Evolutionary conservation across 1,140 invertebrate species (phyloP).

Genomic region (Tetragnatha versicolor): DNA sequence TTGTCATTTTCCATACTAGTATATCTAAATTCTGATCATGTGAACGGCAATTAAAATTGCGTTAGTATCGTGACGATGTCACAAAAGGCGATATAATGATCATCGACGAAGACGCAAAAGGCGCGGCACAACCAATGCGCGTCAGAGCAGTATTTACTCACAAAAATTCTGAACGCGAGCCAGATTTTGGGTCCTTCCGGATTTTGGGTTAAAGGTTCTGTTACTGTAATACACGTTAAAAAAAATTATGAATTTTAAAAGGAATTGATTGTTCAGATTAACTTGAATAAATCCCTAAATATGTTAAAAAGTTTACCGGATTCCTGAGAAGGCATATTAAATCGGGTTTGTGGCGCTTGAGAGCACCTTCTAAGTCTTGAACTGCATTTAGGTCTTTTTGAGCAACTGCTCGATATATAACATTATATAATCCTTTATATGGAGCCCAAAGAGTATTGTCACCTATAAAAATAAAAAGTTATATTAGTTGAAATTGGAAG

Average conservation of each 20-base stretch:
- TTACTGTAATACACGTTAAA: not conserved
- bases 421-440: conserved; percentile 79
- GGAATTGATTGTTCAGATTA: not conserved
- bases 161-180: conserved; percentile 44
- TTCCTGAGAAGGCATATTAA: conserved; percentile 87
- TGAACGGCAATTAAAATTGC: too few relatives aligned
- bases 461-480: conserved; percentile 1
- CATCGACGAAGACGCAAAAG: too few relatives aligned
- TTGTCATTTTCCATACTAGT: too few relatives aligned
- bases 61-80: too few relatives aligned
- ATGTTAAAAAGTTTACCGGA: conserved; percentile 73
- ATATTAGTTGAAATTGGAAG: not conserved
- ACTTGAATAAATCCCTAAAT: not conserved
- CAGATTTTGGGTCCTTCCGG: too few relatives aligned
- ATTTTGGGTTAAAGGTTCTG: not conserved
- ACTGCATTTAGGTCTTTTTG: conserved; percentile 71
- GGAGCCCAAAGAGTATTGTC: conserved; percentile 77
- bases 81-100: too few relatives aligned
- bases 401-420: conserved; percentile 76
- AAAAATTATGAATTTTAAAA: not conserved
- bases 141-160: not conserved
- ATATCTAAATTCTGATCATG: too few relatives aligned
- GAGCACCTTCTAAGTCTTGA: conserved; percentile 79
- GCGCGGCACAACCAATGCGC: not conserved
- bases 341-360: conserved; percentile 84